Evolutionary conservation across 2,888 invertebrate species (phyloP), one percentile per base, ranked within the genome.

Genomic region (Polyommatus iphigenia): DNA sequence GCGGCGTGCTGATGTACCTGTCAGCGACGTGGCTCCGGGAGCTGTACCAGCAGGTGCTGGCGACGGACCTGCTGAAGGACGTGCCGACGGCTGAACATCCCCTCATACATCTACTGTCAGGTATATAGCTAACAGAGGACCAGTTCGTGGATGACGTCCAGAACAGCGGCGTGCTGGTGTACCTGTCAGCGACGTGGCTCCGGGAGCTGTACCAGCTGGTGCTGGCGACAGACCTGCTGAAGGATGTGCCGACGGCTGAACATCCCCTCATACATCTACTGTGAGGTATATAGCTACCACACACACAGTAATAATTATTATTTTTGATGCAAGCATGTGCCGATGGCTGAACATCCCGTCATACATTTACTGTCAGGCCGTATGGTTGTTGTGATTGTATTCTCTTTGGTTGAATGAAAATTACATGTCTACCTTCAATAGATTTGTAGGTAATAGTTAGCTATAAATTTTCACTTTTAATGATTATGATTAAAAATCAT

Each of bases 11-110:
- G 41, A 97, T 99, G 7, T 99, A 98, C 86, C 95, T 99, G 13
- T 98, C 99, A 0, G 98, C 98, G 0, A 97, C 98, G 0, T 99
- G 99, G 99, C 95, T 99, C 3, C 96, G 98, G 57, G 98, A 99
- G 86, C 94, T 99, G 8, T 99, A 99, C 87, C 98, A 98, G 84
- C 97, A 97, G 86, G 96, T 98, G 1, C 92, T 98, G 5, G 95
- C 96, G 0, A 95, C 95, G 78, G 97, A 97, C 84, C 88, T 98
- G 13, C 90, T 98, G n/a, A 95, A 96, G 82, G 94, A 95, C 77
- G 96, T 96, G 75, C 96, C 97, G 0, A 96, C 96, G 0, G 95
- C 95, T 82, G 95, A 96, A 84, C 95, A 95, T 79, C 96, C 97
- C 0, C 91, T 98, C 5, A 95, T 97, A 57, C 97, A 97, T 88